Conservation (phyloP, 2,113 vertebrate genomes). For the Lichenostomus cassidix region DNA sequence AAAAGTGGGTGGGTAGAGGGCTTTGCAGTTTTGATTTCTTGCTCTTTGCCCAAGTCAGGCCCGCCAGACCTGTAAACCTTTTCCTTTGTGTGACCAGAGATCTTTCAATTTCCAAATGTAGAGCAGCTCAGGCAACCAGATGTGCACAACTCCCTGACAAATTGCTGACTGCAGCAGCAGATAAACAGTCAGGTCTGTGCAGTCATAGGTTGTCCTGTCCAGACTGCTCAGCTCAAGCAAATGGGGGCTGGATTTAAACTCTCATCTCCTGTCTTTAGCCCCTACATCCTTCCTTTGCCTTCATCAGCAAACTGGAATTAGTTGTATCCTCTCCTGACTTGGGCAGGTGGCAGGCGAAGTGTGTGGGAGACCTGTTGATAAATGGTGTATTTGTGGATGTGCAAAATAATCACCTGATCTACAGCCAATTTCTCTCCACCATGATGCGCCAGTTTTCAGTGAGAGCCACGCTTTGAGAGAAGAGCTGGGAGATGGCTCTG, state of each 20-base stretch:
- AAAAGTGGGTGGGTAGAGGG: background rate
- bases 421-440: background rate
- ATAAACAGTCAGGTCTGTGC: background rate
- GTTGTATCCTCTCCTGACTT: background rate
- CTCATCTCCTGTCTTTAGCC: background rate
- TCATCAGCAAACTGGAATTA: background rate
- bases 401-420: background rate
- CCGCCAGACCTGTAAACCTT: background rate
- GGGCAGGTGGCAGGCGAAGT: background rate
- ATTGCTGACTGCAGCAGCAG: background rate
- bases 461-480: background rate
- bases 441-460: background rate
- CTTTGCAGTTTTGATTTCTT: background rate
- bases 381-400: background rate
- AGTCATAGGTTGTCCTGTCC: background rate
- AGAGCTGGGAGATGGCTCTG: background rate
- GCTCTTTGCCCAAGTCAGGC: background rate
- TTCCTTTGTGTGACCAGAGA: background rate
- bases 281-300: background rate
- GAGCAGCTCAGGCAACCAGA: background rate
- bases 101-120: background rate
- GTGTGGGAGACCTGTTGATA: background rate
- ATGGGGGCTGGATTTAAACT: background rate
- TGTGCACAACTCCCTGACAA: background rate
- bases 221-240: background rate